These are phyloP conservation scores for Hypothenemus hampei DNA, from an alignment of 1,140 invertebrate genomes.

Conservation along the genomic window DNA sequence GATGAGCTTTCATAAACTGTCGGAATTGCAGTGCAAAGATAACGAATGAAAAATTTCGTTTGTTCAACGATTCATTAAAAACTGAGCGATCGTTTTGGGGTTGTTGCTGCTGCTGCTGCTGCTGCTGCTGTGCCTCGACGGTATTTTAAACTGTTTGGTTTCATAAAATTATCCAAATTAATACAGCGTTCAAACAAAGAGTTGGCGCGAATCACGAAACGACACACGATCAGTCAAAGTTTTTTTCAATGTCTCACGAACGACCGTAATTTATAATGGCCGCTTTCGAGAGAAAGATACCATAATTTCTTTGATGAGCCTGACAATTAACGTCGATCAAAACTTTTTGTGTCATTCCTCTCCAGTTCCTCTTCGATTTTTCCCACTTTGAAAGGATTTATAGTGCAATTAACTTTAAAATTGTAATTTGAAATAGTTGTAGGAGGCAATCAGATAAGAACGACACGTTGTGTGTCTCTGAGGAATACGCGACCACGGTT, in stretches of 20 bases:
- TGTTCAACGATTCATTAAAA: background rate
- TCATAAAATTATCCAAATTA: constrained; percentile 18
- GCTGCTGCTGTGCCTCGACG: background rate
- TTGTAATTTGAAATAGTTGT: too few species aligned
- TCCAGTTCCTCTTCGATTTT: too few species aligned
- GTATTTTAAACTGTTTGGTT: constrained; percentile 9
- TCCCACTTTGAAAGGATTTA: too few species aligned
- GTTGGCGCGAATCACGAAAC: background rate
- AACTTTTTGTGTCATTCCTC: background rate
- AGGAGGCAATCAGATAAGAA: too few species aligned
- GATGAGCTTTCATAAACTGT: constrained; percentile 5
- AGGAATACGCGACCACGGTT: background rate
- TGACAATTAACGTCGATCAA: constrained; percentile 15
- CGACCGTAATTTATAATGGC: constrained; percentile 16
- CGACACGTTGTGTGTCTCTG: too few species aligned
- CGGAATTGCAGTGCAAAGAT: constrained; percentile 11
- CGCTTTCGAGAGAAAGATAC: constrained; percentile 9
- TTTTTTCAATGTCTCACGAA: constrained; percentile 8
- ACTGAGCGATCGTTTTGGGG: background rate
- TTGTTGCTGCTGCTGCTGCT: background rate
- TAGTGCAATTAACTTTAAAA: too few species aligned
- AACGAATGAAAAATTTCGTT: constrained; percentile 13
- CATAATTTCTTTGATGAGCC: constrained; percentile 7
- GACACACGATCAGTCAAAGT: background rate
- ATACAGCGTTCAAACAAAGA: background rate